phyloP scores from a whole-genome alignment of 2,888 invertebrate species.

The Spisula solida region DNA sequence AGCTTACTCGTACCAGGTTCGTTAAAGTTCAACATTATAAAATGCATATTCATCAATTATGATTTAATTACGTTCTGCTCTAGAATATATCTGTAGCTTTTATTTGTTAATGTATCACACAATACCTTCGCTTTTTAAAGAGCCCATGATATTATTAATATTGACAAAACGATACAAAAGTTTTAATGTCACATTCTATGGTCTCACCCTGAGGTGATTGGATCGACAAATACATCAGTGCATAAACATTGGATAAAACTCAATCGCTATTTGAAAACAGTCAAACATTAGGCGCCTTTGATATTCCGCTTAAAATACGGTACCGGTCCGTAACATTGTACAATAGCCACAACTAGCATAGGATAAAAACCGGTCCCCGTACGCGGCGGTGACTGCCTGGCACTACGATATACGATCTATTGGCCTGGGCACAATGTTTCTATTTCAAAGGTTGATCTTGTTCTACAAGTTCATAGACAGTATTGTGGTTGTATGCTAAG shows the following conservation, averaged over 20 bases:
- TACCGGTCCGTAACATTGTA: constrained; percentile 28
- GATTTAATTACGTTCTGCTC: background rate
- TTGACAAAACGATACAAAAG: constrained; percentile 16
- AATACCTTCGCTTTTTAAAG: background rate
- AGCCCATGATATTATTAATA: background rate
- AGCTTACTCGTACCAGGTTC: background rate
- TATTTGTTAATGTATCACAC: background rate
- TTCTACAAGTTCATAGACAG: constrained; percentile 16
- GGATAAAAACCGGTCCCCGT: background rate
- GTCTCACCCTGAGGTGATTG: background rate
- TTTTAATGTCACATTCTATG: background rate
- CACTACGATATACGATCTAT: constrained; percentile 10
- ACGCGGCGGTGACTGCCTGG: background rate
- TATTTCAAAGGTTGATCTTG: background rate
- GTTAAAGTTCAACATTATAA: background rate
- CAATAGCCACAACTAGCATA: constrained; percentile 8
- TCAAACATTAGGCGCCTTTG: constrained; percentile 17
- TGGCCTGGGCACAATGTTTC: background rate
- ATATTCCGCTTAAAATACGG: constrained; percentile 1
- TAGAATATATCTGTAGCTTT: background rate
- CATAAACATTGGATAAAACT: constrained; percentile 37
- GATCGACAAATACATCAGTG: background rate
- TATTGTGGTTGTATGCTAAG: background rate
- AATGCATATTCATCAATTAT: background rate
- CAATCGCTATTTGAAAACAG: constrained; percentile 35